Conservation (phyloP, 1,140 invertebrate species). For the Plodia interpunctella region DNA sequence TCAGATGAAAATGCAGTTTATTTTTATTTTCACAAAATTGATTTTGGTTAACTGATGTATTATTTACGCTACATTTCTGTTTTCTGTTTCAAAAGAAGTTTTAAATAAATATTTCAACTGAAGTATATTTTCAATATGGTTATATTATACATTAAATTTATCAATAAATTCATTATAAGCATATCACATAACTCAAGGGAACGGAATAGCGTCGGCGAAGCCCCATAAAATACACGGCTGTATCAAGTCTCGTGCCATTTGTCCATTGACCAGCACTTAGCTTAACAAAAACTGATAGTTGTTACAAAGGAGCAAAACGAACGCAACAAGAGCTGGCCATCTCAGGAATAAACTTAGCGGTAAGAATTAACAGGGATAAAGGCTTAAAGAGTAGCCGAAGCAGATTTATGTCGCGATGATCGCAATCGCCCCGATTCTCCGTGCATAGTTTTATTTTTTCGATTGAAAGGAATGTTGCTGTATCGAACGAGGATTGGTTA, state of each 20-base stretch:
- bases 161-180: constrained; percentile 5
- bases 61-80: neutral
- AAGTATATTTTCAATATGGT: too few species aligned
- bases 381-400: constrained; percentile 72
- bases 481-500: constrained; percentile 16
- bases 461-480: constrained; percentile 34
- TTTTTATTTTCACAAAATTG: neutral
- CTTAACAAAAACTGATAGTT: constrained; percentile 76
- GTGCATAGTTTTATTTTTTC: constrained; percentile 61
- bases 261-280: constrained; percentile 71
- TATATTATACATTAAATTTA: too few species aligned
- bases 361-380: constrained; percentile 75
- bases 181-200: neutral
- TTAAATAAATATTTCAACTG: too few species aligned
- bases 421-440: constrained; percentile 68
- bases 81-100: neutral
- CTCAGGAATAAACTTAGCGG: constrained; percentile 75
- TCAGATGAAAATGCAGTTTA: neutral
- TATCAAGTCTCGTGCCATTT: constrained; percentile 65
- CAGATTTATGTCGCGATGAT: constrained; percentile 73
- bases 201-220: neutral
- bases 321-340: constrained; percentile 64
- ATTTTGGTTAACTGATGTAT: neutral
- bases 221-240: constrained; percentile 55
- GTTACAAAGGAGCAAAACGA: constrained; percentile 70